Evolutionary conservation across 2,113 vertebrate genomes (phyloP).

Genomic region (Cisticola juncidis): DNA sequence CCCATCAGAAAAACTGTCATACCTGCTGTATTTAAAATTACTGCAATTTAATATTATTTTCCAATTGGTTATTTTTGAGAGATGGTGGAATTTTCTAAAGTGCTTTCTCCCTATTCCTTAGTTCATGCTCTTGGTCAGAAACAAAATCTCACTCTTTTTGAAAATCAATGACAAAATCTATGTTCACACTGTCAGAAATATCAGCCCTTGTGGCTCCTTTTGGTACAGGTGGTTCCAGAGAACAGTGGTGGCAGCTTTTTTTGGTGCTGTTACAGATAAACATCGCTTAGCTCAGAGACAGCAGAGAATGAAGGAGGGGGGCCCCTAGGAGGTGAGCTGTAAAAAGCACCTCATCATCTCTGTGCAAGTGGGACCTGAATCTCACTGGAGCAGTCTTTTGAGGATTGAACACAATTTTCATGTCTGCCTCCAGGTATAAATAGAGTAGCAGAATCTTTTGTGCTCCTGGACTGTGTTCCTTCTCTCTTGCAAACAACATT

Average conservation of each 20-base stretch:
- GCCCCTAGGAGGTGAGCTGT: not conserved
- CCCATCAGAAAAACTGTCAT: not conserved
- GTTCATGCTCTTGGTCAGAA: not conserved
- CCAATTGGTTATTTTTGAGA: not conserved
- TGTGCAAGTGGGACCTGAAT: not conserved
- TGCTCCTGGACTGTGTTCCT: not conserved
- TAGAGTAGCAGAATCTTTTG: not conserved
- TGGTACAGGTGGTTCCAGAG: not conserved
- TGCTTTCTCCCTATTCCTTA: not conserved
- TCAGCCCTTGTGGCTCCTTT: not conserved
- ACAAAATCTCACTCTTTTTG: not conserved
- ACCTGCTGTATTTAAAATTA: not conserved
- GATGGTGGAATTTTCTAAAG: not conserved
- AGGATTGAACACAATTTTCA: not conserved
- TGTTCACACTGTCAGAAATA: not conserved
- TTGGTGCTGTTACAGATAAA: not conserved
- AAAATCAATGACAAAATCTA: not conserved
- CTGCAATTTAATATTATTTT: not conserved
- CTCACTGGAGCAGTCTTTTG: not conserved
- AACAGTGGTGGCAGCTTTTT: rapidly evolving
- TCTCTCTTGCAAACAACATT: not conserved
- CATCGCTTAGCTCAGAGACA: rapidly evolving
- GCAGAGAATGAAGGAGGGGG: not conserved
- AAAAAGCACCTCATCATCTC: not conserved
- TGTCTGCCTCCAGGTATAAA: not conserved